Percentiles rank a stretch among this genome's conserved stretches.
Evolutionary conservation across 1,140 invertebrate genomes (phyloP).

Genomic region (Cyclina sinensis): DNA sequence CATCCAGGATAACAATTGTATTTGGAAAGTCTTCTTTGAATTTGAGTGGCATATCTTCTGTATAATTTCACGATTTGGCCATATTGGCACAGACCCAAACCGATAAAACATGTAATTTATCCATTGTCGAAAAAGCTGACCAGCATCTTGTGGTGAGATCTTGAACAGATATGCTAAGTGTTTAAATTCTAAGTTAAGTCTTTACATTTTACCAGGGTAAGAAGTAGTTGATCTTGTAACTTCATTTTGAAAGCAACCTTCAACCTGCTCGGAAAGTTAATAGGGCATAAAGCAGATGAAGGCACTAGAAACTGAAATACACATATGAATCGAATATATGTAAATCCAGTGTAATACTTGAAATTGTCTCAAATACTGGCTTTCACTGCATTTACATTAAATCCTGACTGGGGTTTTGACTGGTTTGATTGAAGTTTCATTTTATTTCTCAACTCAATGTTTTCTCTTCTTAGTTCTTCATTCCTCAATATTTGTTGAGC

Average conservation of each 20-base stretch:
- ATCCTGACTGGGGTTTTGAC: background rate
- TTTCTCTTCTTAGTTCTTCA: slow-evolving; percentile 17
- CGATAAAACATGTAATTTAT: slow-evolving; percentile 65
- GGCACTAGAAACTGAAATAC: slow-evolving; percentile 48
- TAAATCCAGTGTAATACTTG: slow-evolving; percentile 60
- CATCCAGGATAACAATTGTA: slow-evolving; percentile 65
- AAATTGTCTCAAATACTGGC: slow-evolving; percentile 34
- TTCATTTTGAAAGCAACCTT: background rate
- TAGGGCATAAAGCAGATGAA: background rate
- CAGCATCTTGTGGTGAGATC: slow-evolving; percentile 42
- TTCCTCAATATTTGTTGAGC: background rate
- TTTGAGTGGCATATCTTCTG: slow-evolving; percentile 63
- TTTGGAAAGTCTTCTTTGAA: slow-evolving; percentile 60
- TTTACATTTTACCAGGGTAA: slow-evolving; percentile 35
- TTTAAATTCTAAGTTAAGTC: slow-evolving; percentile 26
- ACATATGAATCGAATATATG: slow-evolving; percentile 7
- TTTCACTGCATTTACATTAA: background rate
- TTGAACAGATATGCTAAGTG: slow-evolving; percentile 39
- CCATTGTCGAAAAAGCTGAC: slow-evolving; percentile 62
- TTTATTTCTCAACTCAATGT: background rate
- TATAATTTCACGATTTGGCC: slow-evolving; percentile 56
- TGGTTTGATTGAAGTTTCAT: too few species aligned
- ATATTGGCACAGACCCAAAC: slow-evolving; percentile 64
- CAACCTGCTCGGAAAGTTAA: slow-evolving; percentile 3
- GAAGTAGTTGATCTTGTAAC: slow-evolving; percentile 36